Base-by-base conservation (phyloP, 2,113 vertebrate species). In the Callochromis pleurospilus region DNA sequence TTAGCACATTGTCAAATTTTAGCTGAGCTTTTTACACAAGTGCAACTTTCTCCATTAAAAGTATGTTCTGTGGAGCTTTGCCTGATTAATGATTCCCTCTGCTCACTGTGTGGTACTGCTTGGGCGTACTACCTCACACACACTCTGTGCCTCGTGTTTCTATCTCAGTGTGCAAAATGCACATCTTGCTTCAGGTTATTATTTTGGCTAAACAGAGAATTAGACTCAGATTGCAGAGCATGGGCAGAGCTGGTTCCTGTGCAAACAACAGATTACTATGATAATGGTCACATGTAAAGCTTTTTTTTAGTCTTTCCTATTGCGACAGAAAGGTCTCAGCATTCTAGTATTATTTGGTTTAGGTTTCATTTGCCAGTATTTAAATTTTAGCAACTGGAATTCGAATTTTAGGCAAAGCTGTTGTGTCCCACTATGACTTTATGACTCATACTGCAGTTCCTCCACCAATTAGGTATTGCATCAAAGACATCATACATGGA, bases 151-250 rank as follows among this genome's bases (percentile, higher is more conserved):
- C 53, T 51, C 38, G 17, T 77, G 82, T 82, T 79, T 81, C 19
- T 70, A 31, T 79, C 45, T 70, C 54, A 70, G 73, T 68, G 49
- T 85, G 42, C 77, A 90, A n/a, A 33, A 36, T 42, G 26, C 4
- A 45, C 53, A 58, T 45, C 10, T 31, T 6, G 79, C 84, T 82
- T 60, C 14, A 81, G 65, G 82, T 90, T 88, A 15, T 87, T 87
- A 79, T 92, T 90, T 86, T 84, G 68, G 82, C 70, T 84, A 19
- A 79, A 9, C 54, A 65, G 24, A 26, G 55, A 85, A 90, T 89
- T 92, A 82, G 62, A 45, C 47, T 80, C 38, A 73, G 88, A 47
- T 60, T 65, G 26, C 65, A 62, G 40, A 53, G 60, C 26, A 15
- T 58, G 60, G 42, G 26, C 55, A 85, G 80, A 90, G 38, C 83